A percentile compares a stretch with the other conserved stretches of the same genome.
phyloP scores from a whole-genome alignment of 2,797 vertebrate species.

The Parauchenoglanis ngamensis region DNA sequence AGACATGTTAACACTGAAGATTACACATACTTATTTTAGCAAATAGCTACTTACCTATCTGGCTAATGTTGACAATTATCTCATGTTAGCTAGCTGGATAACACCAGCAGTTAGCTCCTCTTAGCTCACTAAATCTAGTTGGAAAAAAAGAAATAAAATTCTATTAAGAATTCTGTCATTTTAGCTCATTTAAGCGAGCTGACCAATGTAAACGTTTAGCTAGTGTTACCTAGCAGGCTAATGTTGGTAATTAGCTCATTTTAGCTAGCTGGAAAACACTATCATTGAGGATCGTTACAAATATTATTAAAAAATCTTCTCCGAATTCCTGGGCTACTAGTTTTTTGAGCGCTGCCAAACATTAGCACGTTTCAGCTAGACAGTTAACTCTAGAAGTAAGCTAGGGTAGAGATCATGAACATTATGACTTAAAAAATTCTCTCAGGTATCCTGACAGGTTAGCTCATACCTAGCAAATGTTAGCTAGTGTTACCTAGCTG shows the following conservation, averaged over 20 bases:
- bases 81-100: background rate
- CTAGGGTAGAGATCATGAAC: background rate
- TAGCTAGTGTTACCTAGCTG: background rate
- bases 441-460: background rate
- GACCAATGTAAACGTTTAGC: background rate
- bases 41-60: background rate
- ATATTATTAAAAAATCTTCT: background rate
- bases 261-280: background rate
- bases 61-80: background rate
- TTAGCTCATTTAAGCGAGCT: background rate
- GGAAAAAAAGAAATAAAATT: background rate
- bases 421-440: background rate
- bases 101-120: background rate
- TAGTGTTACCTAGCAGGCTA: background rate
- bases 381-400: background rate
- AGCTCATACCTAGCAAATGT: background rate
- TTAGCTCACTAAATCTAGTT: background rate
- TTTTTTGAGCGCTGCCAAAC: background rate
- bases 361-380: background rate
- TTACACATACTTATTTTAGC: background rate
- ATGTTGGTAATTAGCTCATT: background rate
- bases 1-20: background rate
- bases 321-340: background rate
- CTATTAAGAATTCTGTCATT: background rate
- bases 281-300: background rate